These are phyloP conservation scores for Premnoplex brunnescens DNA, from an alignment of 2,797 vertebrate genomes.

Conservation along the genomic window DNA sequence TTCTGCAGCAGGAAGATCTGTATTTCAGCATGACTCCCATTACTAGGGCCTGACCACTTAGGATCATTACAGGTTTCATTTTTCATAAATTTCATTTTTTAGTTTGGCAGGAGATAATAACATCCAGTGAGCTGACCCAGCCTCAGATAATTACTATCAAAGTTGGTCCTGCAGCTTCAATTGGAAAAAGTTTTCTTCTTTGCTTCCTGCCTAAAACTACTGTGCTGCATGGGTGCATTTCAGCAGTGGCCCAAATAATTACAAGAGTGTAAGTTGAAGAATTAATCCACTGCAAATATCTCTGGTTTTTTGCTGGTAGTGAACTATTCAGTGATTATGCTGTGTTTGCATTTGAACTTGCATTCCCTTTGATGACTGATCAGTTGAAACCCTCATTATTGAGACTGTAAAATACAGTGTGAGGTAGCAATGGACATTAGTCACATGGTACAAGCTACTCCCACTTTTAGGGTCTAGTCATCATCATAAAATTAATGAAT, in stretches of 20 bases:
- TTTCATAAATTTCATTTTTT: constrained; percentile 44
- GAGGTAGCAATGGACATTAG: background rate
- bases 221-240: constrained; percentile 1
- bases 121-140: constrained; percentile 40
- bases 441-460: background rate
- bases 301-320: background rate
- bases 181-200: constrained; percentile 11
- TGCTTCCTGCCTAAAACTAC: background rate
- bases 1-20: background rate
- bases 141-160: constrained; percentile 57
- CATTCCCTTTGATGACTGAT: background rate
- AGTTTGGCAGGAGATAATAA: constrained; percentile 55
- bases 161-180: constrained; percentile 32
- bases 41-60: background rate
- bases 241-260: background rate
- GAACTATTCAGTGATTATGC: background rate
- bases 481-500: background rate
- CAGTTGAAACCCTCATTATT: background rate
- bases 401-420: background rate
- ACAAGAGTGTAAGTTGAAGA: background rate
- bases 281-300: background rate
- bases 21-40: background rate
- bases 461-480: background rate
- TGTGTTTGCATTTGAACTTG: background rate
- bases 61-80: constrained; percentile 43